Base-by-base conservation (phyloP, 2,113 vertebrate species). In the Brienomyrus longianalis region DNA sequence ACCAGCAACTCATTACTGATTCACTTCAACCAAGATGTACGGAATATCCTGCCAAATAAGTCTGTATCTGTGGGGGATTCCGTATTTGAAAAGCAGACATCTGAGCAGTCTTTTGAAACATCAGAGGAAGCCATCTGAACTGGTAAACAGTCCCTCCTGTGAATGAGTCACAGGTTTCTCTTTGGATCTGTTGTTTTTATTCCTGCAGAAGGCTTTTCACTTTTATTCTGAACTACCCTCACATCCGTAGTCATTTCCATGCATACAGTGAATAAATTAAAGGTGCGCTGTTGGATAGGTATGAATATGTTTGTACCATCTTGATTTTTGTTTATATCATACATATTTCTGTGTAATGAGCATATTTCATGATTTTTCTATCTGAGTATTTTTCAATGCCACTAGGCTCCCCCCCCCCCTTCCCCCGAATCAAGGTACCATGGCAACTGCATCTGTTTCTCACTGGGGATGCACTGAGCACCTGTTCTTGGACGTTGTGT, bases 381-480 rank as follows among this genome's bases (percentile, higher is more conserved):
- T 54, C 50, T 87, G 19, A 17, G 15, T 54, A 54, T 54, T 31
- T 54, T 56, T 27, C 85, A 87, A 17, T 48, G 51, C 27, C 31
- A 86, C 83, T 48, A 50, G n/a, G 27, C n/a, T 35, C 51, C 85
- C 4, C 27, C n/a, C 84, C 39, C 1, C 39, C 31, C 31, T 31
- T 31, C 45, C n/a, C 51, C 85, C 51, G 15, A 31, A 56, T n/a
- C 50, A 54, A 87, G 85, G 51, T 87, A 87, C 51, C 85, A 87
- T 87, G 85, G 85, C 85, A 87, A 87, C 85, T 56, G 51, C 27
- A 87, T 87, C 85, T 87, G 85, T 31, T 87, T 87, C 51, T 54
- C 51, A 87, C 85, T 54, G 51, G 17, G 85, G 85, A 39, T 54
- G 52, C 85, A 54, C 85, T 54, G 51, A 54, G 85, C 50, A 87